A percentile compares a stretch with the other conserved stretches of the same genome.
These are phyloP conservation scores for Gorsachius magnificus DNA, from an alignment of 2,797 vertebrate species.

Conservation along the genomic window DNA sequence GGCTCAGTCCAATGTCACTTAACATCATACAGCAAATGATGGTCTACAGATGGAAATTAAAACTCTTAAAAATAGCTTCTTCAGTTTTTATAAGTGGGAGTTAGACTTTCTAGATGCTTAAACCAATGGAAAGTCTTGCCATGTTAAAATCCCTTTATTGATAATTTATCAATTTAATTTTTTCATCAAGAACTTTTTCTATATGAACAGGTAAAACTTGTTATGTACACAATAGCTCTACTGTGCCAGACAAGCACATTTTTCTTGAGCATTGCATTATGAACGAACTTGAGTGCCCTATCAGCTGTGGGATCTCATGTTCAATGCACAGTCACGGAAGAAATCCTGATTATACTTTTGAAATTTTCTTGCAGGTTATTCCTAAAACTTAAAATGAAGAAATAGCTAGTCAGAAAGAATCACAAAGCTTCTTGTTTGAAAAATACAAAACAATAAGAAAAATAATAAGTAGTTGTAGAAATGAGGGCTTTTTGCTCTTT, in stretches of 20 bases:
- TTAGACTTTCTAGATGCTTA: not conserved
- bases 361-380: not conserved
- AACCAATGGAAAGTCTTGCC: not conserved
- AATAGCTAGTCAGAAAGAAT: not conserved
- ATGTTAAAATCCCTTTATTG: not conserved
- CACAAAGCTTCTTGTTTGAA: not conserved
- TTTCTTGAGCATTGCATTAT: not conserved
- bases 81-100: not conserved
- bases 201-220: not conserved
- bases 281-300: not conserved
- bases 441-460: not conserved
- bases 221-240: not conserved
- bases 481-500: not conserved
- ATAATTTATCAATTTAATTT: not conserved
- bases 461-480: not conserved
- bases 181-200: not conserved
- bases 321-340: not conserved
- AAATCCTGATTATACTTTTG: not conserved
- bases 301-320: not conserved
- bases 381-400: not conserved
- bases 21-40: not conserved
- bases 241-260: not conserved
- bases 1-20: not conserved
- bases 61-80: not conserved
- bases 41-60: not conserved